phyloP scores from a whole-genome alignment of 2,888 invertebrate species.

The Agrilus mali region DNA sequence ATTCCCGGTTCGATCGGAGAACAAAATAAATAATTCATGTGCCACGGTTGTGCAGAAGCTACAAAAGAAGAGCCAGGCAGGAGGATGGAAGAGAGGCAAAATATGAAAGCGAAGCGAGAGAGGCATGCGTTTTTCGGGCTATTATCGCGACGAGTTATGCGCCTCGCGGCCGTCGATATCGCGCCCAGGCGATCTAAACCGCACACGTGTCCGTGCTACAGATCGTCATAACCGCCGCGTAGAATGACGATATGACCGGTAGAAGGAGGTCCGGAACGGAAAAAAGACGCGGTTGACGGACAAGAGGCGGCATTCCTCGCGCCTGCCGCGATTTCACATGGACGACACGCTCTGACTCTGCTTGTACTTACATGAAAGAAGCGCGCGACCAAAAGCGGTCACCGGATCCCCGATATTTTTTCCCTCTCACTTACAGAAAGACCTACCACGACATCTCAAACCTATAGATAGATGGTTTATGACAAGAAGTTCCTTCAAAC shows the following conservation, averaged over 20 bases:
- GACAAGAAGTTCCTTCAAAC: too few species aligned
- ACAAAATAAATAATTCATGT: slow-evolving; percentile 32
- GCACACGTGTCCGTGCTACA: slow-evolving; percentile 28
- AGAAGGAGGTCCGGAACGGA: slow-evolving; percentile 9
- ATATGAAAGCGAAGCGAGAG: slow-evolving; percentile 32
- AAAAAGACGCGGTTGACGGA: slow-evolving; percentile 6
- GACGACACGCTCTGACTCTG: slow-evolving; percentile 1
- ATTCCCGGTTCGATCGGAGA: slow-evolving; percentile 19
- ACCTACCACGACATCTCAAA: too few species aligned
- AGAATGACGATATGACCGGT: slow-evolving; percentile 9
- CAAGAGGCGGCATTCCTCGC: slow-evolving; percentile 5
- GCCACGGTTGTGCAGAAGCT: slow-evolving; percentile 1
- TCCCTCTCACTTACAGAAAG: too few species aligned
- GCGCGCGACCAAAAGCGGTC: too few species aligned
- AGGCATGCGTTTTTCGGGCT: slow-evolving; percentile 31
- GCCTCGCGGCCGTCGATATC: slow-evolving; percentile 26
- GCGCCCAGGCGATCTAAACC: slow-evolving; percentile 25
- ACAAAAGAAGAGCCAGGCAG: not conserved
- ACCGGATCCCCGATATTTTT: too few species aligned
- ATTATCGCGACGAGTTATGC: slow-evolving; percentile 32
- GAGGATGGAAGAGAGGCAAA: slow-evolving; percentile 17
- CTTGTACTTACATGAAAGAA: too few species aligned
- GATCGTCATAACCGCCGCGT: slow-evolving; percentile 28
- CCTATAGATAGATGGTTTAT: too few species aligned
- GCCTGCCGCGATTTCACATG: slow-evolving; percentile 6